Base-by-base conservation (phyloP, 2,113 vertebrate genomes). In the Sinocyclocheilus anophthalmus region DNA sequence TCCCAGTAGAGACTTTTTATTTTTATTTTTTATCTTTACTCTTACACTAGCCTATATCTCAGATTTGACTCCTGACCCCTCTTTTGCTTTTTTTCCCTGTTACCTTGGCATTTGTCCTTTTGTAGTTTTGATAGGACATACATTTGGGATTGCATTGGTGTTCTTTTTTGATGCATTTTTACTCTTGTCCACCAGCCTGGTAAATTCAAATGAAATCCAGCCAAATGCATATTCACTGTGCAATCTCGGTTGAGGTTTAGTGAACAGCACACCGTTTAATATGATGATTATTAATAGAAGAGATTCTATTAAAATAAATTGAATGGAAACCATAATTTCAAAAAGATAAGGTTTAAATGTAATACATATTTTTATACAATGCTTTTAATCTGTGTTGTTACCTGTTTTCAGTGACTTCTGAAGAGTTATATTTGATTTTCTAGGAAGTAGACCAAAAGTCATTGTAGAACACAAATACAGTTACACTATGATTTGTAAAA, bases 61-160 rank as follows among this genome's bases (percentile, higher is more conserved):
- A 11, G 33, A 72, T 20, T 39, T 11, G 33, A 72, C 20, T 73
- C 39, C 39, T 73, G 37, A 73, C 37, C 37, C 37, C 4, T 72
- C 9, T 42, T 9, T 42, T 72, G 69, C 18, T 48, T 48, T 73
- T 73, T 69, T 55, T 70, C n/a, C 20, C 42, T 73, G 33, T 42
- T 73, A 42, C 70, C 37, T 42, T n/a, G 37, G 10, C 70, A 12
- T 73, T 73, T 42, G 37, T 73, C 70, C 20, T 73, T 72, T 73
- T 45, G 20, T 72, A 22, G 18, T 12, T 42, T n/a, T 42, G 37
- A 42, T 22, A 4, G 37, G 39, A n/a, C 37, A 73, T 73, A n/a
- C 37, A 42, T 73, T 73, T 73, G 37, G 37, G 70, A 73, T 73
- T 73, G 37, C 20, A 45, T 73, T 73, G 37, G 67, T 16, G 26